These are phyloP conservation scores for Phaethon lepturus DNA, from an alignment of 2,113 vertebrate species.

Conservation along the genomic window DNA sequence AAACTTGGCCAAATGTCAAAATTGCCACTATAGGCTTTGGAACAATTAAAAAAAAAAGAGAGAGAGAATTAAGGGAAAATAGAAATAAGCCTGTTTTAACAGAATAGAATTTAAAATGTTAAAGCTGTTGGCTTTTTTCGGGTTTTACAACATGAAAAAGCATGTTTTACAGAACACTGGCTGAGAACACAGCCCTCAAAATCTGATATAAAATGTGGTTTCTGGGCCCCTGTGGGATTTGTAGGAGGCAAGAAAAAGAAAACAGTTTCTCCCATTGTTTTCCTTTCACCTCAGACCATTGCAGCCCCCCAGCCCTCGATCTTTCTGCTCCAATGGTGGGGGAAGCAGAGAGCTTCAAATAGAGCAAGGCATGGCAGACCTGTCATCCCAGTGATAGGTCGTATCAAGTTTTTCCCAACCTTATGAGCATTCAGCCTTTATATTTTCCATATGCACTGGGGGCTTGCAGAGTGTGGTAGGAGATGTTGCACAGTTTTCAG, in stretches of 20 bases:
- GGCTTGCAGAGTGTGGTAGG: not conserved
- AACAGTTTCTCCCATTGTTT: not conserved
- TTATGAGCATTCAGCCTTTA: not conserved
- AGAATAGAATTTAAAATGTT: not conserved
- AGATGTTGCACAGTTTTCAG: not conserved
- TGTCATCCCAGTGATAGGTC: not conserved
- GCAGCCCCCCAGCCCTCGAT: not conserved
- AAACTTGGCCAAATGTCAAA: slow-evolving; percentile 8
- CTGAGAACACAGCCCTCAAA: not conserved
- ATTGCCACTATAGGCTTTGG: not conserved
- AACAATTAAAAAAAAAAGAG: not conserved
- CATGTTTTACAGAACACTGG: not conserved
- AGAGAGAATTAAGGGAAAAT: not conserved
- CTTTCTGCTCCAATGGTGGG: not conserved
- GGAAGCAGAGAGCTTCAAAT: not conserved
- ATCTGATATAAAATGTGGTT: slow-evolving; percentile 9
- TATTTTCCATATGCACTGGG: not conserved
- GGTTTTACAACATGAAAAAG: not conserved
- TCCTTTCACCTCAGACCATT: not conserved
- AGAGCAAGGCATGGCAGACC: not conserved
- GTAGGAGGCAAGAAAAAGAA: not conserved
- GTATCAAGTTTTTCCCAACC: not conserved
- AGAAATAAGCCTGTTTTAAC: not conserved
- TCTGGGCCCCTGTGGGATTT: not conserved
- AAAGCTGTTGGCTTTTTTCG: not conserved